Conservation (phyloP, 2,797 vertebrate genomes). For the Hoplostethus atlanticus region DNA sequence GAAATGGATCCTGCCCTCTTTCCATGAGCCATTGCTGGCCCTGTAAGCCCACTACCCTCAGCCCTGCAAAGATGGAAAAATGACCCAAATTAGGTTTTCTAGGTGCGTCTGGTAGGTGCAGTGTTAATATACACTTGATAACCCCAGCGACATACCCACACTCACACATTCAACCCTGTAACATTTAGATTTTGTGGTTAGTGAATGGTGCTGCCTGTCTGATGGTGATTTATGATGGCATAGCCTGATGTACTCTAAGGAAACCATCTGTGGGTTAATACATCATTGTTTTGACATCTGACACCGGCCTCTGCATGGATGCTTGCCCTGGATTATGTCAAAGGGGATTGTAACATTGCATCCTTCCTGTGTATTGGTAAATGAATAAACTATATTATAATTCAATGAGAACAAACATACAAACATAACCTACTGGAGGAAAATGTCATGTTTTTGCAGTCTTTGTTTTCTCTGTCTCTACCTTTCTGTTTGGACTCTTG, state of each 20-base stretch:
- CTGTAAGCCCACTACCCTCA: conserved; percentile 70
- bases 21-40: conserved; percentile 89
- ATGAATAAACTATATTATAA: background rate
- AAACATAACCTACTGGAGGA: background rate
- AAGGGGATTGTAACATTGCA: background rate
- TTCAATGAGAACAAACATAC: background rate
- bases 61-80: conserved; percentile 68
- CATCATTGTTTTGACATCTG: conserved; percentile 32
- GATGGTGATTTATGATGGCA: conserved; percentile 20
- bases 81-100: conserved; percentile 30
- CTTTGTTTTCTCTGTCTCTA: background rate
- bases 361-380: background rate
- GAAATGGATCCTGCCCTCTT: conserved; percentile 81
- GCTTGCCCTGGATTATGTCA: background rate
- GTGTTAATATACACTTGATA: conserved; percentile 3
- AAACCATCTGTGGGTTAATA: conserved; percentile 7
- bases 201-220: background rate
- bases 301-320: conserved; percentile 19
- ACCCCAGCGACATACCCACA: background rate
- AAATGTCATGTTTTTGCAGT: background rate
- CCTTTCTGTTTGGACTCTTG: too few species aligned
- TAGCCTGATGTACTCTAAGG: conserved; percentile 23
- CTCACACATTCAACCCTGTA: conserved; percentile 8
- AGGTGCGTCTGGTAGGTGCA: background rate
- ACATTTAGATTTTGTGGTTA: conserved; percentile 13